Base-by-base conservation (phyloP, 2,113 vertebrate species). In the Chamaea fasciata region DNA sequence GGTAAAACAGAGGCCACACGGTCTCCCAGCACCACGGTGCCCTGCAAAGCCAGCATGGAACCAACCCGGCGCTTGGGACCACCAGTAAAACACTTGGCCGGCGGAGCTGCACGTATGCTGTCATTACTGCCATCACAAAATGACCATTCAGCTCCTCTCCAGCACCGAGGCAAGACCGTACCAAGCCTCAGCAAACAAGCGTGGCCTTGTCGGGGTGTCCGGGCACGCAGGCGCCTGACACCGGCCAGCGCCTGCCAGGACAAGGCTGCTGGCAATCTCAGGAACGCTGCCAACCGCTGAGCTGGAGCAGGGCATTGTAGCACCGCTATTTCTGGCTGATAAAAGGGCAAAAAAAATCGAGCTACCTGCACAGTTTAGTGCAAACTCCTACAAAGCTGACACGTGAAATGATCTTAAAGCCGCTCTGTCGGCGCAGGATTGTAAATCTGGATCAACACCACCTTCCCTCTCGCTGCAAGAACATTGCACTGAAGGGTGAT, bases 211-310 rank as follows among this genome's bases (percentile, higher is more conserved):
- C 2, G 9, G 46, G 87, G 42, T 1, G 52, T 17, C 85, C 17
- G 85, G 92, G 92, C 92, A 69, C 1, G 19, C 21, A 69, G 85
- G 90, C 41, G 69, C 90, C 92, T 55, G 78, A 26, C 90, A 68
- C 65, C 39, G 28, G 81, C 53, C 71, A 22, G 35, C 0, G 5
- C 12, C 70, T 62, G 89, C 83, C 77, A 47, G 76, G 68, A 64
- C 24, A 27, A 33, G 75, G 35, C 16, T 65, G 71, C 67, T 57
- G 85, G 83, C 68, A 62, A 27, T 22, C 50, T 16, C 55, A 37
- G 88, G 60, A 73, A 15, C 0, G 1, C 33, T 15, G 67, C 85
- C 79, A 63, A 76, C 21, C 0, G 7, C 57, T 30, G 55, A 83
- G 75, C 83, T 69, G 67, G 23, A 76, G 75, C 79, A 74, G 62